These are phyloP conservation scores for Aleadryas rufinucha DNA, from an alignment of 2,113 vertebrate species.

Conservation along the genomic window DNA sequence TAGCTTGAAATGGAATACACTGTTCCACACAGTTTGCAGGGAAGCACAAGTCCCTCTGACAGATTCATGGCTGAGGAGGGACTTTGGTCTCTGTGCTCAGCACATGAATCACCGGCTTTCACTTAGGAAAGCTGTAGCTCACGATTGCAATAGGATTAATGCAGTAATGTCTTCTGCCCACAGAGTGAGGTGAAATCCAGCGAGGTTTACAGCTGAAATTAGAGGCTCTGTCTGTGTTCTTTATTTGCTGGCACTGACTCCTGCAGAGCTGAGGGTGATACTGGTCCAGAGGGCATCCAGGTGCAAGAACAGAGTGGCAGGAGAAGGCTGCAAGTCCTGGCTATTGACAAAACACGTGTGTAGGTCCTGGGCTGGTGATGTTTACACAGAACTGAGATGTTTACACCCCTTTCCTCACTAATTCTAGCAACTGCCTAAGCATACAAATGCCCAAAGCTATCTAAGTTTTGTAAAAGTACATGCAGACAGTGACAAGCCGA, in stretches of 20 bases:
- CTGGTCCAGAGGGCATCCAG: background rate
- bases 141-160: background rate
- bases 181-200: background rate
- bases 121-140: background rate
- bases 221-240: background rate
- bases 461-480: background rate
- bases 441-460: background rate
- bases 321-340: background rate
- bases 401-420: background rate
- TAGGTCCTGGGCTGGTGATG: background rate
- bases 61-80: background rate
- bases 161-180: background rate
- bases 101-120: background rate
- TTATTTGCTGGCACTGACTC: background rate
- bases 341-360: background rate
- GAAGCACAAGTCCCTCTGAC: fast-evolving
- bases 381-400: background rate
- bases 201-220: background rate
- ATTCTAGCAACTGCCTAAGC: background rate
- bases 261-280: background rate
- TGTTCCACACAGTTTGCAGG: background rate
- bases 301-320: fast-evolving
- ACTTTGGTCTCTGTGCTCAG: background rate
- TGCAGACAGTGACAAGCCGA: fast-evolving
- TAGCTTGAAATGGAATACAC: background rate